Percentiles rank a stretch among this genome's conserved stretches.
phyloP scores from a whole-genome alignment of 1,140 invertebrate genomes.

The Saxidomus purpurata region DNA sequence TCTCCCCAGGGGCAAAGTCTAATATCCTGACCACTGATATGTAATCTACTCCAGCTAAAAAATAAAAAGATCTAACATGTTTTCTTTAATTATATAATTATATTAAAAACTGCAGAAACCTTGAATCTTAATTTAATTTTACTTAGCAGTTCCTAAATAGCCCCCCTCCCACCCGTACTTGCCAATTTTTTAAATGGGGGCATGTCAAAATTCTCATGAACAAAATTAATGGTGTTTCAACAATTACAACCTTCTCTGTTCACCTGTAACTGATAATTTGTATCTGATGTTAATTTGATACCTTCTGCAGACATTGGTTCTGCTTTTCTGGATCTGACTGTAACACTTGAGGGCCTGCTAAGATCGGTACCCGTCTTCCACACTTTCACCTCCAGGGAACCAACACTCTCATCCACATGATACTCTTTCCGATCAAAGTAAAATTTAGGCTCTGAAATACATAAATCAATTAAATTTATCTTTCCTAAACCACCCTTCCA shows the following conservation, averaged over 20 bases:
- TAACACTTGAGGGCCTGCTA: constrained; percentile 82
- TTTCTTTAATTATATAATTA: no score
- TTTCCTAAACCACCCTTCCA: neutral
- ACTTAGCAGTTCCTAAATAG: no score
- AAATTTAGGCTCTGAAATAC: constrained; percentile 84
- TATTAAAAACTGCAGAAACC: no score
- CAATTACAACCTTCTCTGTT: no score
- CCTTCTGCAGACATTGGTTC: constrained; percentile 83
- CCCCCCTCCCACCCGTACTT: no score
- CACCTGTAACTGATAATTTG: no score
- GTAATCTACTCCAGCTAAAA: constrained; percentile 86
- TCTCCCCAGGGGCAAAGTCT: constrained; percentile 84
- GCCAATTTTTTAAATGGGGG: no score
- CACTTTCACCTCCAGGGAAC: constrained; percentile 83
- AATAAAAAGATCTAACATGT: neutral
- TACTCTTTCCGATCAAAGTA: constrained; percentile 83
- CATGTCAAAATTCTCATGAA: no score
- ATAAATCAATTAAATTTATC: neutral
- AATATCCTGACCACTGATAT: constrained; percentile 84
- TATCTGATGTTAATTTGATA: no score
- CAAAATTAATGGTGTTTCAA: no score
- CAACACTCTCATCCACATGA: constrained; percentile 85
- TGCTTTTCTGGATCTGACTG: constrained; percentile 82
- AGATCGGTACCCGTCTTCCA: constrained; percentile 86
- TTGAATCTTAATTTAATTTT: no score